These are phyloP conservation scores for Protaetia brevitarsis DNA, from an alignment of 1,140 invertebrate genomes.

Conservation along the genomic window DNA sequence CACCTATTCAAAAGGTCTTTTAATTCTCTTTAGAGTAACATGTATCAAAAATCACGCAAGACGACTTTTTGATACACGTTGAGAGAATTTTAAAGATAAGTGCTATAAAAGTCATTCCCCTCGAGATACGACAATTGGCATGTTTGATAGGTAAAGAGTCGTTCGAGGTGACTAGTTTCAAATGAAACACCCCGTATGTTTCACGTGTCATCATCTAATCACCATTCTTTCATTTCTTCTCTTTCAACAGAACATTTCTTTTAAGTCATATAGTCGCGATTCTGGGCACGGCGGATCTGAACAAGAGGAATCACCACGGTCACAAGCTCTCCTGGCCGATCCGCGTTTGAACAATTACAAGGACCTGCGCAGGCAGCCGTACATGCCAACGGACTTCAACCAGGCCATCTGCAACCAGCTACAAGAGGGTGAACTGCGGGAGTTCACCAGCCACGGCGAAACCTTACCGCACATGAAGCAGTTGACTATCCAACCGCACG, in stretches of 20 bases:
- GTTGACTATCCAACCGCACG: slow-evolving; percentile 35
- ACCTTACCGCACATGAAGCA: slow-evolving; percentile 42
- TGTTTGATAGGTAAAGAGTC: too few species aligned
- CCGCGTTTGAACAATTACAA: slow-evolving; percentile 45
- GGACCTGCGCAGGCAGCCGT: slow-evolving; percentile 42
- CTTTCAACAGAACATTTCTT: slow-evolving; percentile 70
- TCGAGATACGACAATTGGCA: too few species aligned
- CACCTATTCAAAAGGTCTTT: too few species aligned
- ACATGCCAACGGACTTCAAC: slow-evolving; percentile 34
- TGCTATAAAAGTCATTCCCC: too few species aligned
- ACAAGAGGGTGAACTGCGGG: slow-evolving; percentile 18
- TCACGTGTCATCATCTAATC: slow-evolving; percentile 21
- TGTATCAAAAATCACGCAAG: too few species aligned
- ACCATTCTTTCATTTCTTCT: slow-evolving; percentile 38
- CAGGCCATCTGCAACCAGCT: slow-evolving; percentile 34
- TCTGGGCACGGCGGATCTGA: slow-evolving; percentile 63
- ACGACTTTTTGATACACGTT: too few species aligned
- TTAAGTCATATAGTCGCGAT: slow-evolving; percentile 65
- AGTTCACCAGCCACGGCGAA: slow-evolving; percentile 32
- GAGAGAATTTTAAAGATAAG: too few species aligned
- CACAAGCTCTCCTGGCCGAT: slow-evolving; percentile 53
- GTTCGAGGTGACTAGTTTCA: too few species aligned
- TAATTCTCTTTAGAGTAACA: too few species aligned
- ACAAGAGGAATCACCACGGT: slow-evolving; percentile 61
- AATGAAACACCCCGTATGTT: too few species aligned